Base-by-base conservation (phyloP, 2,113 vertebrate genomes). In the Casuarius casuarius region DNA sequence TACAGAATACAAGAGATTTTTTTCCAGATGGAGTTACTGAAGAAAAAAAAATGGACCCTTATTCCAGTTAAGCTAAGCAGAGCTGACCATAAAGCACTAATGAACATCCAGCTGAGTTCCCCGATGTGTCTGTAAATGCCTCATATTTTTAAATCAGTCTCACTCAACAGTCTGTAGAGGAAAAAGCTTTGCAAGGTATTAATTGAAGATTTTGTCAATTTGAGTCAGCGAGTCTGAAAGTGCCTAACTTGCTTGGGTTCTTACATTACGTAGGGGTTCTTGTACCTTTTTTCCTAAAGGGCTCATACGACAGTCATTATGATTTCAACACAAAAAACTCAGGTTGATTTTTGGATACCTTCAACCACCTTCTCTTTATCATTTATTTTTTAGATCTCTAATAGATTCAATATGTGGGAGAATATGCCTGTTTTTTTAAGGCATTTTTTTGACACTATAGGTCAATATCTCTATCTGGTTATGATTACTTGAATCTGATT, bases 21-120 rank as follows among this genome's bases (percentile, higher is more conserved):
- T 97, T 96, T 91, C 92, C 87, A 94, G 31, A 7, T 83, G 90
- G 84, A 96, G 75, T 83, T 95, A 75, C 82, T 94, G 85, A 49
- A 93, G 94, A 44, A 31, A 5, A 2, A 77, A 91, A 93, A 95
- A 70, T 62, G 44, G n/a, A 79, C 80, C 66, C 78, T 96, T 91
- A 83, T 58, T 95, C 93, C 93, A 96, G 94, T 96, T 94, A 97
- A 95, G 56, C 74, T 46, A 88, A 96, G 49, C 67, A 88, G 78
- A 83, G 35, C 54, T 87, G 44, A 93, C 95, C 84, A 91, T 85
- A 88, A 95, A 97, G 94, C 62, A 62, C 67, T 94, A 92, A 23
- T 80, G 74, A 93, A 62, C 70, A 66, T 90, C 71, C 82, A 81
- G 54, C 48, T 90, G 81, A 83, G 71, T 33, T 33, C 56, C 56